A percentile compares a stretch with the other conserved stretches of the same genome.
phyloP scores from a whole-genome alignment of 2,113 vertebrate genomes.

The Mirounga angustirostris region DNA sequence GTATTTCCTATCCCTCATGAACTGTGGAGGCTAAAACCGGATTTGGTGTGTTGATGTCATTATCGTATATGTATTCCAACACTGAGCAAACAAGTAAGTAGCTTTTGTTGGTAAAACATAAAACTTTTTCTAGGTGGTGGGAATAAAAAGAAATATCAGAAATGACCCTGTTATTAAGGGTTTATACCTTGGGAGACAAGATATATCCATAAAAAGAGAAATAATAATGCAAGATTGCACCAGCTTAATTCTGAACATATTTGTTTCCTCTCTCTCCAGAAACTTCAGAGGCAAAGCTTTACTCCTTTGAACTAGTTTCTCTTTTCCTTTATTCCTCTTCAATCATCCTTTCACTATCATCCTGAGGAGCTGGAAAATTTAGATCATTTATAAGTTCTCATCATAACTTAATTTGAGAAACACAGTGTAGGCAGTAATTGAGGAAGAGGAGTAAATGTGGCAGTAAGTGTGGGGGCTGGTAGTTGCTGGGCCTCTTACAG shows the following conservation, averaged over 20 bases:
- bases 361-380: not conserved
- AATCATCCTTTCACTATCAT: not conserved
- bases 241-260: not conserved
- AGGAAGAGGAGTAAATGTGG: not conserved
- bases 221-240: not conserved
- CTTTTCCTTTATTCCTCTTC: not conserved
- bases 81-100: conserved; percentile 3
- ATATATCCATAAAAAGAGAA: not conserved
- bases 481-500: not conserved
- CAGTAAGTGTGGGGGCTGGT: not conserved
- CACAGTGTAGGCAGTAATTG: not conserved
- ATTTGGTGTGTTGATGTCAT: conserved; percentile 9
- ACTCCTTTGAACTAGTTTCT: not conserved
- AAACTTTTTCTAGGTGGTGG: not conserved
- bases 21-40: not conserved
- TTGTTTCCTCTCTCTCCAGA: not conserved
- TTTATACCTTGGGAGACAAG: not conserved
- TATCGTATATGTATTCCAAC: not conserved
- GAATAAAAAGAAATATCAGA: not conserved
- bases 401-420: conserved; percentile 33
- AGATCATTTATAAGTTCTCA: not conserved
- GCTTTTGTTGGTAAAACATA: not conserved
- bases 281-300: not conserved
- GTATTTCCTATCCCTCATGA: conserved; percentile 25
- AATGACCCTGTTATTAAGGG: not conserved